Evolutionary conservation across 2,888 invertebrate species (phyloP).

Genomic region (Sphecodes monilicornis): DNA sequence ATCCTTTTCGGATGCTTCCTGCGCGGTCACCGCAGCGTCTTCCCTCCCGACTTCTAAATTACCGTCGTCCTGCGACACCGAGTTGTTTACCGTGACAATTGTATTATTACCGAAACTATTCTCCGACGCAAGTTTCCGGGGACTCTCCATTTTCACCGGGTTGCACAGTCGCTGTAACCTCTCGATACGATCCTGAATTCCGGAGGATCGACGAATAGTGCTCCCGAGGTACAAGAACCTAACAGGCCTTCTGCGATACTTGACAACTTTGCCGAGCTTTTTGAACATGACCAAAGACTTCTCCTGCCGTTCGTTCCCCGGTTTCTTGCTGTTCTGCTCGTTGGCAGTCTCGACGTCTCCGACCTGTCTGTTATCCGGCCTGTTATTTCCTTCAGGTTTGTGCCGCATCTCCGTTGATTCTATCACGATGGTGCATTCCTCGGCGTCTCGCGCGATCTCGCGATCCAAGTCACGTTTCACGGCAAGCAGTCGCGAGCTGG

Average conservation of each 20-base stretch:
- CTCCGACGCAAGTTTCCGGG: not conserved
- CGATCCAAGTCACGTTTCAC: constrained; percentile 52
- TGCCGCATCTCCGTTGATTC: not conserved
- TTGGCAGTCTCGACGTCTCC: not conserved
- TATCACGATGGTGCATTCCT: not conserved
- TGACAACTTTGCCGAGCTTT: constrained; percentile 53
- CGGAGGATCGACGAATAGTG: not conserved
- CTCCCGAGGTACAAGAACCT: constrained; percentile 45
- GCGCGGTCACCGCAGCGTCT: not conserved
- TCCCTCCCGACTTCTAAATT: not conserved
- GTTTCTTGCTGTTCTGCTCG: not conserved
- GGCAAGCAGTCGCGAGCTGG: constrained; percentile 5
- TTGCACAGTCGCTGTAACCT: not conserved
- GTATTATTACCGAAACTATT: constrained; percentile 11
- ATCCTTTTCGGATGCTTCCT: not conserved
- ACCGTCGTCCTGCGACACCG: not conserved
- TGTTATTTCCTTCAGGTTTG: not conserved
- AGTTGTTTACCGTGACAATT: constrained; percentile 8
- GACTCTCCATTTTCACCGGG: not conserved
- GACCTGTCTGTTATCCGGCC: not conserved
- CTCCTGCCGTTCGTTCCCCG: too few species aligned
- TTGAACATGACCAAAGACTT: constrained; percentile 41
- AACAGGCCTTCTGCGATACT: not conserved
- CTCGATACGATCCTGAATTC: not conserved
- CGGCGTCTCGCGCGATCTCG: not conserved